A percentile compares a stretch with the other conserved stretches of the same genome.
These are phyloP conservation scores for Chelon labrosus DNA, from an alignment of 2,797 vertebrate species.

Conservation along the genomic window DNA sequence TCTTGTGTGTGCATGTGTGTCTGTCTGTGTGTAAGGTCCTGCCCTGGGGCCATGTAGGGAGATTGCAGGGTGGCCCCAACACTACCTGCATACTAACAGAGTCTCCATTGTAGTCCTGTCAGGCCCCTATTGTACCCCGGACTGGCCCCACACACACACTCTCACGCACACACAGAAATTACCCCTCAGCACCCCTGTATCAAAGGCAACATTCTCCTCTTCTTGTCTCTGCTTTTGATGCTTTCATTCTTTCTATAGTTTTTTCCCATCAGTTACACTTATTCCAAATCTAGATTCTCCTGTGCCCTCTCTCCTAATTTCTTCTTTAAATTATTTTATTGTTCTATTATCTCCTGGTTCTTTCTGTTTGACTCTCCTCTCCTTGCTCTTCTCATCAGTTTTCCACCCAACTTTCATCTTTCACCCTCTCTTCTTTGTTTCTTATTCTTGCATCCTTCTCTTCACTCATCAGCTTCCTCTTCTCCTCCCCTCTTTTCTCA, in stretches of 20 bases:
- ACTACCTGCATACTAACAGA: slow-evolving; percentile 84
- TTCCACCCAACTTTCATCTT: slow-evolving; percentile 2
- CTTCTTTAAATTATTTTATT: background rate
- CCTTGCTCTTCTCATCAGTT: background rate
- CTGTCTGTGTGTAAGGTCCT: slow-evolving; percentile 62
- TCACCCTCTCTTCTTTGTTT: background rate
- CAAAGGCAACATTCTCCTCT: slow-evolving; percentile 79
- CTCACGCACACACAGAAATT: slow-evolving; percentile 51
- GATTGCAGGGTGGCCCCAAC: slow-evolving; percentile 81
- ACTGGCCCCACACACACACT: slow-evolving; percentile 41
- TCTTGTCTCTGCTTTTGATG: slow-evolving; percentile 65
- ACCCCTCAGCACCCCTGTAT: slow-evolving; percentile 75
- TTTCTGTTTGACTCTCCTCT: no score
- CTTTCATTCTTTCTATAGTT: slow-evolving; percentile 52
- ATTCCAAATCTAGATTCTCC: slow-evolving; percentile 27
- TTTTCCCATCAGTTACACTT: slow-evolving; percentile 44
- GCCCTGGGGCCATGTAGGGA: slow-evolving; percentile 75
- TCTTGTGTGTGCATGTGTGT: slow-evolving; percentile 10
- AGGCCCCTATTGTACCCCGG: slow-evolving; percentile 71
- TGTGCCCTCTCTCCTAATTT: background rate
- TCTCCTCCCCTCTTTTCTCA: slow-evolving; percentile 1
- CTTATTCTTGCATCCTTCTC: background rate
- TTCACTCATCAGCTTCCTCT: background rate
- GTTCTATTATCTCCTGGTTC: background rate
- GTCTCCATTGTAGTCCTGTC: slow-evolving; percentile 77